These are phyloP conservation scores for Aurelia aurita complex sp. Pacific DNA, from an alignment of 30 jellyfish, hydroid and myxozoan species.

Conservation along the genomic window DNA sequence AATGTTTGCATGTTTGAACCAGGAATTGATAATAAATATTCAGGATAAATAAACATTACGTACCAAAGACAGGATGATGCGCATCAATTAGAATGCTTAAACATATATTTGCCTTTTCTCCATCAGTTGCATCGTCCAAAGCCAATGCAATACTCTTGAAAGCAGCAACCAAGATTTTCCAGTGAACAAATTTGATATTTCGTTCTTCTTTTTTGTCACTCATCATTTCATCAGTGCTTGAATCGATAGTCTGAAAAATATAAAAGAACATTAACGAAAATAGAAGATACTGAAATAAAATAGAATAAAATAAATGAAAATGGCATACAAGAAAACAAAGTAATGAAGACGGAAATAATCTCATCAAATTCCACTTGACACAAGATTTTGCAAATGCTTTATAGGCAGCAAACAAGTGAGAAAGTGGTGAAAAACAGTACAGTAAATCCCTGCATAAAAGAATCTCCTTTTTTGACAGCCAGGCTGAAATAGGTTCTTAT, in stretches of 20 bases:
- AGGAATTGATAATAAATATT: too few relatives aligned
- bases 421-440: too few relatives aligned
- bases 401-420: too few relatives aligned
- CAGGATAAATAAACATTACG: not conserved
- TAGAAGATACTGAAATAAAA: not conserved
- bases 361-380: too few relatives aligned
- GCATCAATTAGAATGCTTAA: slow-evolving; percentile 45
- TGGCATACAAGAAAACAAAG: too few relatives aligned
- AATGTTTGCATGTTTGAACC: too few relatives aligned
- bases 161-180: slow-evolving; percentile 23
- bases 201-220: not conserved
- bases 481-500: too few relatives aligned
- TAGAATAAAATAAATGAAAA: too few relatives aligned
- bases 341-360: too few relatives aligned
- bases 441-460: too few relatives aligned
- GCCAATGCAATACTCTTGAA: slow-evolving; percentile 23
- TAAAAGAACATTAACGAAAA: not conserved
- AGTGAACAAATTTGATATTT: not conserved
- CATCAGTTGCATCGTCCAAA: slow-evolving; percentile 11
- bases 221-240: not conserved
- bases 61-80: slow-evolving; percentile 71
- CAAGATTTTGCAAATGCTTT: too few relatives aligned
- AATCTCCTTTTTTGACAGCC: too few relatives aligned
- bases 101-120: slow-evolving; percentile 32
- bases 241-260: not conserved